Evolutionary conservation across 2,888 invertebrate species (phyloP).

Genomic region (Eupithecia subfuscata): DNA sequence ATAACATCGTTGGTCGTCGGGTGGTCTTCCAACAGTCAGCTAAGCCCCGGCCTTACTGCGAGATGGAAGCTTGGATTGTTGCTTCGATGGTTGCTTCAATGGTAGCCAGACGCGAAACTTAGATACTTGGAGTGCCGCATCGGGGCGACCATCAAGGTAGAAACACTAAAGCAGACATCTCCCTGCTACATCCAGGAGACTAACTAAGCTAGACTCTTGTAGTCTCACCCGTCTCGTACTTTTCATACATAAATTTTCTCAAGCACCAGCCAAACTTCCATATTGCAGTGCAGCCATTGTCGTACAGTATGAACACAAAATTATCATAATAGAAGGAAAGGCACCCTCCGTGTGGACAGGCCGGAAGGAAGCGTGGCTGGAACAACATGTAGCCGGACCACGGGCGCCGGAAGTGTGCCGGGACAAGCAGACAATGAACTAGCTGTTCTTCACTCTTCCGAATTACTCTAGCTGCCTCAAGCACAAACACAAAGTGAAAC

Average conservation of each 20-base stretch:
- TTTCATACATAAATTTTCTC: neutral
- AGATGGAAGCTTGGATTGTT: too few species aligned
- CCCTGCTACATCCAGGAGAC: too few species aligned
- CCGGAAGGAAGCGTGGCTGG: conserved; percentile 20
- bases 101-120: too few species aligned
- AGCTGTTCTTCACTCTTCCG: neutral
- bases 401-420: neutral
- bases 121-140: neutral
- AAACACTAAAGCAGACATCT: too few species aligned
- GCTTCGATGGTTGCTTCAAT: too few species aligned
- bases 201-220: neutral
- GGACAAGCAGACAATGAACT: neutral
- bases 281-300: neutral
- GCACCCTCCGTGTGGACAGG: neutral
- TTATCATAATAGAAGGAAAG: neutral
- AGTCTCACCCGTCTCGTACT: neutral
- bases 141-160: too few species aligned
- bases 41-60: neutral
- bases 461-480: conserved; percentile 10
- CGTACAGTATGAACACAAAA: neutral
- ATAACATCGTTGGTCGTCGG: neutral
- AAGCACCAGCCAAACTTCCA: neutral
- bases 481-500: neutral
- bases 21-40: neutral
- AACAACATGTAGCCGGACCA: conserved; percentile 21